phyloP scores from a whole-genome alignment of 2,797 vertebrate genomes.

The Acrossocheilus fasciatus region DNA sequence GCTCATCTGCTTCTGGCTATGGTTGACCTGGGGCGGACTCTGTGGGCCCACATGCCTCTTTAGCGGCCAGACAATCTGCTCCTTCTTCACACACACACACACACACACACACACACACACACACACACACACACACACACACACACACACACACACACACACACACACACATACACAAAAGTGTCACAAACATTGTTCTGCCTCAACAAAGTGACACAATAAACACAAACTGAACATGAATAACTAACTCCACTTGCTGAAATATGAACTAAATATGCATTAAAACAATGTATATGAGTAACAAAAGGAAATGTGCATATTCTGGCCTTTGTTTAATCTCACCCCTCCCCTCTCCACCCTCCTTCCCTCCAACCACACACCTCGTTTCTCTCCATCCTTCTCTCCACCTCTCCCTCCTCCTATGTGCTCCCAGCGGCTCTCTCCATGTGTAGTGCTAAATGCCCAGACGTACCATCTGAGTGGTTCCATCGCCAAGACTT shows the following conservation, averaged over 20 bases:
- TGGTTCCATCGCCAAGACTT: conserved; percentile 42
- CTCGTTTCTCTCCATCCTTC: conserved; percentile 13
- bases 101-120: conserved; percentile 45
- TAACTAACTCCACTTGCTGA: not conserved
- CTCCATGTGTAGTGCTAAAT: conserved; percentile 57
- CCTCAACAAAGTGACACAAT: conserved; percentile 9
- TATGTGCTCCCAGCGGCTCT: conserved; percentile 31
- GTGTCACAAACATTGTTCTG: conserved; percentile 12
- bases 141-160: conserved; percentile 58
- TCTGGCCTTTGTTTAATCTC: not conserved
- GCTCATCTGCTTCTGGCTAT: conserved; percentile 75
- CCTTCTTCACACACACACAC: conserved; percentile 61
- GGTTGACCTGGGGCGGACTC: conserved; percentile 65
- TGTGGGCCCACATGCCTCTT: conserved; percentile 74
- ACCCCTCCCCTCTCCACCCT: not conserved
- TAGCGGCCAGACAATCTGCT: conserved; percentile 84
- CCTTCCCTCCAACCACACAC: conserved; percentile 28
- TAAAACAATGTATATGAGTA: not conserved
- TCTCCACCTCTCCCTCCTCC: not conserved
- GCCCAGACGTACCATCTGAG: conserved; percentile 57
- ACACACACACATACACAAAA: too few relatives aligned
- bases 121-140: not conserved
- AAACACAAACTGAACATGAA: not conserved
- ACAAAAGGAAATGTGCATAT: not conserved
- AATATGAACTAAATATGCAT: not conserved